These are phyloP conservation scores for Clinocottus analis DNA, from an alignment of 2,113 vertebrate species.

Conservation along the genomic window DNA sequence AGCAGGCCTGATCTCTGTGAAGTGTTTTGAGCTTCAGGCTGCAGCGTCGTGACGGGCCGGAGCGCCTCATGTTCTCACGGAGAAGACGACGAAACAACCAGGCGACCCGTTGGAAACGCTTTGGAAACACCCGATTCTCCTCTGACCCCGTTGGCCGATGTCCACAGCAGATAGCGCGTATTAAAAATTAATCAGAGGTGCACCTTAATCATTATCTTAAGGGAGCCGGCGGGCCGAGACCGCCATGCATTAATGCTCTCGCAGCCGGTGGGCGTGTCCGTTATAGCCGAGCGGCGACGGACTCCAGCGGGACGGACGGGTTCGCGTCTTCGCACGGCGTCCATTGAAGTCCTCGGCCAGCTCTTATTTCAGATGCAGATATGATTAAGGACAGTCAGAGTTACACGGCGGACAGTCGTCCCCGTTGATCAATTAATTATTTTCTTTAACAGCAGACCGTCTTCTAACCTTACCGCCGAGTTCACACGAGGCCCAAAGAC, in stretches of 20 bases:
- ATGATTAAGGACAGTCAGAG: slow-evolving; percentile 49
- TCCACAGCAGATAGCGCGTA: slow-evolving; percentile 78
- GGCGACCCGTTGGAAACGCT: slow-evolving; percentile 42
- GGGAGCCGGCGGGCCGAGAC: slow-evolving; percentile 67
- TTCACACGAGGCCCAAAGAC: slow-evolving; percentile 39
- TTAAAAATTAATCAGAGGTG: slow-evolving; percentile 82
- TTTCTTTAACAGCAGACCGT: slow-evolving; percentile 45
- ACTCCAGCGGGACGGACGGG: not conserved
- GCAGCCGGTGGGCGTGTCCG: slow-evolving; percentile 65
- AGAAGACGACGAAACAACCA: no score
- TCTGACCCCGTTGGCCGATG: slow-evolving; percentile 73
- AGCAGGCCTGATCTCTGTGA: no score
- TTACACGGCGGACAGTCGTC: slow-evolving; percentile 30
- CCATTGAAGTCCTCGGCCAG: slow-evolving; percentile 35
- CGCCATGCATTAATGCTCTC: slow-evolving; percentile 78
- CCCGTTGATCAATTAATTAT: slow-evolving; percentile 51
- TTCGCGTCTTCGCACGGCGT: not conserved
- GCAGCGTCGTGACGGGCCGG: no score
- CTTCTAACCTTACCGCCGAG: slow-evolving; percentile 58
- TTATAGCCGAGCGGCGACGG: slow-evolving; percentile 46
- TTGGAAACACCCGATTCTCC: slow-evolving; percentile 69
- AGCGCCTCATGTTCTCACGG: no score
- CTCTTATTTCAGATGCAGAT: slow-evolving; percentile 65
- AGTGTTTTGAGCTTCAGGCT: no score
- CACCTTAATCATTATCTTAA: slow-evolving; percentile 79